Evolutionary conservation across 2,888 invertebrate species (phyloP).

Genomic region (Leptinotarsa haldemani): DNA sequence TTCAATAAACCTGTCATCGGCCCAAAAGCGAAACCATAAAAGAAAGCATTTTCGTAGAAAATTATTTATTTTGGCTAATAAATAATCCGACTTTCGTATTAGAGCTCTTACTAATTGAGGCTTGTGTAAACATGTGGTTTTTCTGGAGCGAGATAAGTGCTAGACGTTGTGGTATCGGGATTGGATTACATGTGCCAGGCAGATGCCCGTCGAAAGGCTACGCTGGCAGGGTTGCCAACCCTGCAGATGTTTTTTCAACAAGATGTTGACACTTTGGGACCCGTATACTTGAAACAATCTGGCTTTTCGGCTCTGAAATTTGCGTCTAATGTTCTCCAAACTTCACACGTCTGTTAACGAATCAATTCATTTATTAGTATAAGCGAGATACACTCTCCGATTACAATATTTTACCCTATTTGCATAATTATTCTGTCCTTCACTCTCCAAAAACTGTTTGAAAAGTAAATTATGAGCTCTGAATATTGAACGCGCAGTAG

Average conservation of each 20-base stretch:
- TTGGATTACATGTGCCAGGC: slow-evolving; percentile 53
- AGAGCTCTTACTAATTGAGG: slow-evolving; percentile 53
- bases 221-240: slow-evolving; percentile 37
- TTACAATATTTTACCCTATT: too few species aligned
- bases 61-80: slow-evolving; percentile 53
- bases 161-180: slow-evolving; percentile 40
- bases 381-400: too few species aligned
- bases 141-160: slow-evolving; percentile 52
- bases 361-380: too few species aligned
- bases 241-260: slow-evolving; percentile 16
- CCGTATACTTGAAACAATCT: too few species aligned
- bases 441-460: too few species aligned
- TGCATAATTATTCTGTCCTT: too few species aligned
- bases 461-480: too few species aligned
- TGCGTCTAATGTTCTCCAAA: too few species aligned
- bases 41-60: slow-evolving; percentile 46
- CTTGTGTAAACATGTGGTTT: slow-evolving; percentile 57
- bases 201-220: slow-evolving; percentile 48
- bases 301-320: too few species aligned
- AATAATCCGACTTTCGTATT: slow-evolving; percentile 47
- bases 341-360: too few species aligned
- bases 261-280: slow-evolving; percentile 13
- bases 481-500: too few species aligned
- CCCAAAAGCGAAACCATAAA: slow-evolving; percentile 42
- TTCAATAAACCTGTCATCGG: slow-evolving; percentile 51